Percentiles rank a stretch among this genome's conserved stretches.
phyloP scores from a whole-genome alignment of 2,797 vertebrate species.

The Gila robusta region DNA sequence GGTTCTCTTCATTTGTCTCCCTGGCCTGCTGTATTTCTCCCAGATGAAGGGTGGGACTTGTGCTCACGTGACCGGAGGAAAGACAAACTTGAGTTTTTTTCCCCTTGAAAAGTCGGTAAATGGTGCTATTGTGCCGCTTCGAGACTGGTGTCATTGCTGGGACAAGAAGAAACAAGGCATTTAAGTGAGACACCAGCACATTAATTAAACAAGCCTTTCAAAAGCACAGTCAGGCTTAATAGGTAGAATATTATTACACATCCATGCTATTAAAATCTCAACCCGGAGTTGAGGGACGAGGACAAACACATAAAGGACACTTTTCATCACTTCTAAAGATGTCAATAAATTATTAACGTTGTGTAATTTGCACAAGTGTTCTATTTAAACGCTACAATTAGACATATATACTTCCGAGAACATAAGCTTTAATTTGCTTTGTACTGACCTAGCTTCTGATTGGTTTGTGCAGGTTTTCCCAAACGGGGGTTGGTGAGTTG shows the following conservation, averaged over 20 bases:
- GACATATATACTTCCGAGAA: background rate
- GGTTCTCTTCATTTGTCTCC: conserved; percentile 75
- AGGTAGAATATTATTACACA: conserved; percentile 70
- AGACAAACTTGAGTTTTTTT: conserved; percentile 40
- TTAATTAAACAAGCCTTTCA: conserved; percentile 69
- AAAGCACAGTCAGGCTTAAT: conserved; percentile 62
- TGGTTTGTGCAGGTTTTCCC: background rate
- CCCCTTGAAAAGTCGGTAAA: conserved; percentile 42
- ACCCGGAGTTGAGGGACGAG: conserved; percentile 54
- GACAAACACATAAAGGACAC: conserved; percentile 4
- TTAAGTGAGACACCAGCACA: conserved; percentile 70
- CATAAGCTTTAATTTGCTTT: background rate
- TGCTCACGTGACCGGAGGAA: background rate
- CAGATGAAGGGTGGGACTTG: conserved; percentile 66
- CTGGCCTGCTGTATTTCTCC: conserved; percentile 60
- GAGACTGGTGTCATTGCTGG: conserved; percentile 58
- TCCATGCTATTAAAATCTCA: conserved; percentile 58
- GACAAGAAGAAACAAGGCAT: conserved; percentile 68
- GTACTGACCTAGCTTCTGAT: background rate
- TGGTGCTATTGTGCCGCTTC: conserved; percentile 47
- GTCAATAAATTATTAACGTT: conserved; percentile 25
- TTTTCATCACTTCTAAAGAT: background rate
- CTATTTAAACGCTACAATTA: background rate
- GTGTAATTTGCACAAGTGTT: conserved; percentile 8
- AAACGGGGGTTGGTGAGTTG: background rate